Evolutionary conservation across 2,888 invertebrate genomes (phyloP).

Genomic region (Morinoia aosen): DNA sequence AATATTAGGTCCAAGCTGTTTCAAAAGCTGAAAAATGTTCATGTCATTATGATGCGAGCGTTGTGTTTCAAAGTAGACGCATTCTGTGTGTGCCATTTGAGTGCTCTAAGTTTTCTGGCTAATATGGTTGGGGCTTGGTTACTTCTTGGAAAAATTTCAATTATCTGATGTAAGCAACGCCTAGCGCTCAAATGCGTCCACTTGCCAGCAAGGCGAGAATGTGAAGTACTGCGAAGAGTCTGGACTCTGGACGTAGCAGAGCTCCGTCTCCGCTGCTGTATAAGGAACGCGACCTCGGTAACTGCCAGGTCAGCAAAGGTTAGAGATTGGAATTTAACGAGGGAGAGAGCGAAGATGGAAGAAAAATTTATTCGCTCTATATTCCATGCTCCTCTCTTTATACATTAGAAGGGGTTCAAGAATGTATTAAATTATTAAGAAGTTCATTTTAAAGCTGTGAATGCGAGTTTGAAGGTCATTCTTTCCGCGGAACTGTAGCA

Average conservation of each 20-base stretch:
- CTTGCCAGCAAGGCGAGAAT: neutral
- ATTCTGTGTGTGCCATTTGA: neutral
- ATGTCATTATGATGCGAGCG: too few species aligned
- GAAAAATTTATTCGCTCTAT: neutral
- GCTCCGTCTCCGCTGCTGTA: conserved; percentile 18
- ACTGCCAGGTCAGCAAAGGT: conserved; percentile 46
- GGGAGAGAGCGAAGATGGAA: conserved; percentile 8
- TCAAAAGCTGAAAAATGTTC: too few species aligned
- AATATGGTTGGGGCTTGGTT: neutral
- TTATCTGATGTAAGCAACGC: neutral
- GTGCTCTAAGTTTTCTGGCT: neutral
- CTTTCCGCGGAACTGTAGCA: neutral
- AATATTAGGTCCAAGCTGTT: too few species aligned
- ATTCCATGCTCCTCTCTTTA: neutral
- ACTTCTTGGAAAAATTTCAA: neutral
- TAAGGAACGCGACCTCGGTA: conserved; percentile 32
- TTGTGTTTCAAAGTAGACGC: neutral
- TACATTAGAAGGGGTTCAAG: neutral
- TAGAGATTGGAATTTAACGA: conserved; percentile 45
- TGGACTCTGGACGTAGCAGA: neutral
- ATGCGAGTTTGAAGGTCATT: neutral
- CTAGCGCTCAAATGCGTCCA: neutral
- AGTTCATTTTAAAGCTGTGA: neutral
- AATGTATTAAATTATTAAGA: neutral
- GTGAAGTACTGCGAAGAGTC: neutral